A percentile compares a stretch with the other conserved stretches of the same genome.
Evolutionary conservation across 1,140 invertebrate species (phyloP).

Genomic region (Penaeus indicus): DNA sequence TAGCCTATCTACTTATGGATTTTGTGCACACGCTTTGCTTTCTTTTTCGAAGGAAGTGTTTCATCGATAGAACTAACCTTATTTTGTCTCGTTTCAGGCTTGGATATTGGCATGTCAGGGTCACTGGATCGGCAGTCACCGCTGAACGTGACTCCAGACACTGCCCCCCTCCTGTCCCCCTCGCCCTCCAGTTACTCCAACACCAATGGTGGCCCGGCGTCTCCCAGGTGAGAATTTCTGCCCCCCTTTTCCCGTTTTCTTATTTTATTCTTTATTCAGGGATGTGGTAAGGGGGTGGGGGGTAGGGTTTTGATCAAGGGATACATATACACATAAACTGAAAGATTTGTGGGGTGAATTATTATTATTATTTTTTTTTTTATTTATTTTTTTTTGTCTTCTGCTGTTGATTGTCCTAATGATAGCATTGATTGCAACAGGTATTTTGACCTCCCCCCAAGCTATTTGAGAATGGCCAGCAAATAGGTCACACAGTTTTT

Average conservation of each 20-base stretch:
- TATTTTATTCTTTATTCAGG: conserved; percentile 31
- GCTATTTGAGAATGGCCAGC: too few species aligned
- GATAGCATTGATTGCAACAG: too few species aligned
- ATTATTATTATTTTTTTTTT: too few species aligned
- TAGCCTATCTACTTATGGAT: too few species aligned
- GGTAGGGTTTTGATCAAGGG: too few species aligned
- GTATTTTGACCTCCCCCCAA: too few species aligned
- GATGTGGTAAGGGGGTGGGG: too few species aligned
- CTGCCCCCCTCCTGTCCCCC: conserved; percentile 78
- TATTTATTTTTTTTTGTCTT: too few species aligned
- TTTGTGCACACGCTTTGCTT: background rate
- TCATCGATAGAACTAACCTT: background rate
- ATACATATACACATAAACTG: too few species aligned
- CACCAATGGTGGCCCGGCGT: conserved; percentile 72
- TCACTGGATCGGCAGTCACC: conserved; percentile 80
- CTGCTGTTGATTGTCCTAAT: too few species aligned
- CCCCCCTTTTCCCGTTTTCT: conserved; percentile 1
- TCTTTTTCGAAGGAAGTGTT: background rate
- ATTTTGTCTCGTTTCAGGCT: conserved; percentile 32
- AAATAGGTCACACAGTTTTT: too few species aligned
- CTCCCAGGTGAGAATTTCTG: conserved; percentile 74
- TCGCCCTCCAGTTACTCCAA: conserved; percentile 67
- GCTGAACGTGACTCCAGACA: conserved; percentile 87
- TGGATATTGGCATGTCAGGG: conserved; percentile 62
- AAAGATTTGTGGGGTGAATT: too few species aligned